These are phyloP conservation scores for Clupea harengus DNA, from an alignment of 2,113 vertebrate species.

Conservation along the genomic window DNA sequence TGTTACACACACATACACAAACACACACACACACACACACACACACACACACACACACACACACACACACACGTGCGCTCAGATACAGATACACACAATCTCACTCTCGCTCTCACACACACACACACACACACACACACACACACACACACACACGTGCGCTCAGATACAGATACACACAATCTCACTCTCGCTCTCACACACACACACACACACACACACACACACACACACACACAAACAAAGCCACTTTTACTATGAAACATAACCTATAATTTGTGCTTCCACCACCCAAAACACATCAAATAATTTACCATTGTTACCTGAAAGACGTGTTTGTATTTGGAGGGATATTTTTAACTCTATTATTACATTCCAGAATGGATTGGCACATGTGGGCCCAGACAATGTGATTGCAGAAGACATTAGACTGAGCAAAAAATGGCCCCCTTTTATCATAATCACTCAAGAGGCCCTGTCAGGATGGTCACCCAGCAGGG, in stretches of 20 bases:
- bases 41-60: slow-evolving; percentile 15
- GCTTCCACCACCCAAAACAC: neutral
- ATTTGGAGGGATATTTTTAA: neutral
- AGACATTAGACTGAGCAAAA: neutral
- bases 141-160: neutral
- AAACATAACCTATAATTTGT: neutral
- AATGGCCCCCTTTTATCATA: neutral
- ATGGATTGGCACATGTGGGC: neutral
- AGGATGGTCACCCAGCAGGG: neutral
- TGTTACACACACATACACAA: neutral
- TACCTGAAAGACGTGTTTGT: neutral
- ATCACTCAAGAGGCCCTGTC: neutral
- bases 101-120: neutral
- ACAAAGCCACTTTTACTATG: neutral
- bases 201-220: neutral
- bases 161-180: neutral
- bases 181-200: neutral
- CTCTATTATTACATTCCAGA: neutral
- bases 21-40: neutral
- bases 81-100: neutral
- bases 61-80: neutral
- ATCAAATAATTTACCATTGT: neutral
- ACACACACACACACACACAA: neutral
- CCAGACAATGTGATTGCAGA: neutral
- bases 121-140: slow-evolving; percentile 13